phyloP scores from a whole-genome alignment of 2,888 invertebrate genomes.

The Bellardia bayeri region DNA sequence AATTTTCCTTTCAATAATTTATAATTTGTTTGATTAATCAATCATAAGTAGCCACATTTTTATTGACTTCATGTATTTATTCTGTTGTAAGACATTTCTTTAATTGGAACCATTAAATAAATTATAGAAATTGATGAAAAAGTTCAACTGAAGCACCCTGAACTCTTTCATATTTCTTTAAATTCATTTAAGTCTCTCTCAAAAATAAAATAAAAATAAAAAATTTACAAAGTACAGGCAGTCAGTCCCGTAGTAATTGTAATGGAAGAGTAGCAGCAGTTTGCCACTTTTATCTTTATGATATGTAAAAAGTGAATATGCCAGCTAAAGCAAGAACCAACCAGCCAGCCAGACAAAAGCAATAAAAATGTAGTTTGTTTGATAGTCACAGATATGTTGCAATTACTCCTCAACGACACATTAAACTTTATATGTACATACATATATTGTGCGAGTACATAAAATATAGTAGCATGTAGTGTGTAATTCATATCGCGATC shows the following conservation, averaged over 20 bases:
- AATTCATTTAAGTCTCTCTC: slow-evolving; percentile 45
- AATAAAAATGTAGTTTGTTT: slow-evolving; percentile 41
- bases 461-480: background rate
- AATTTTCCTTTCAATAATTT: background rate
- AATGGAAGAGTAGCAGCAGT: slow-evolving; percentile 7
- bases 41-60: background rate
- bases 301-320: slow-evolving; percentile 17
- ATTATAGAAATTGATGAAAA: slow-evolving; percentile 76
- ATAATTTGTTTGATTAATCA: background rate
- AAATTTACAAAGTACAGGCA: background rate
- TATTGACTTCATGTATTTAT: slow-evolving; percentile 12
- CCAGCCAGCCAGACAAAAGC: slow-evolving; percentile 5
- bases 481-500: slow-evolving; percentile 25
- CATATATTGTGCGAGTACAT: background rate
- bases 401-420: slow-evolving; percentile 35
- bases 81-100: slow-evolving; percentile 50
- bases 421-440: background rate
- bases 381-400: slow-evolving; percentile 44
- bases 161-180: slow-evolving; percentile 86
- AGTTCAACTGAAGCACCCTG: slow-evolving; percentile 85
- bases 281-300: slow-evolving; percentile 49
- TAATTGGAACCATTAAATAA: slow-evolving; percentile 79
- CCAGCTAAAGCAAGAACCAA: slow-evolving; percentile 1
- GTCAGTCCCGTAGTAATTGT: background rate
- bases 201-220: background rate